Base-by-base conservation (phyloP, 1,140 invertebrate species). In the Plodia interpunctella region DNA sequence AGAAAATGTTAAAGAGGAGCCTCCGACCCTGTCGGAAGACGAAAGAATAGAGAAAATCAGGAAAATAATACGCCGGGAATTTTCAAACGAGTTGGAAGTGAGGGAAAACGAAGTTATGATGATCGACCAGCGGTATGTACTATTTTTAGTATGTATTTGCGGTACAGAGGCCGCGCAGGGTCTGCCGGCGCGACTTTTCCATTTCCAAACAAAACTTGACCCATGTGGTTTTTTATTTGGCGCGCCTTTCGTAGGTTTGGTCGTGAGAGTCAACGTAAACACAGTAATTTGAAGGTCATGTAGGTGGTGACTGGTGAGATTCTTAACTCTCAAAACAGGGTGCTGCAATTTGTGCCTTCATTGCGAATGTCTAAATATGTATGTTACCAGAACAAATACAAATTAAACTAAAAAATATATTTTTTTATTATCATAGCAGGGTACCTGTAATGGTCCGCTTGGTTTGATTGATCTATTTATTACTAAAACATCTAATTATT, bases 81-180 rank as follows among this genome's bases (percentile, higher is more conserved):
- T 90, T 70, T 71, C 67, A 11, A 84, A 78, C 50, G 89, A 90
- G 58, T 65, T 90, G 17, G 76, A 83, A 50, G 59, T 61, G 0
- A 78, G 84, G 52, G 81, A 90, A 72, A 78, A 79, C 32, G 85
- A 89, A 77, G 71, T 90, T 8, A 74, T 74, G 54, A 25, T 83
- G 15, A 80, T 88, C 20, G 81, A 90, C 65, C 80, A 90, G 74
- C 74, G 80, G 88, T 90, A 74, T 70, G 70, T 69, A 49, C 10
- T 59, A 17, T 28, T 19, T 64, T 49, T 28, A 59, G 55, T 38
- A 15, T 15, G n/a, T 3, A 17, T 32, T 32, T 44, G 13, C 1
- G 13, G 13, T 15, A 44, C 13, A 44, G 38, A 44, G 38, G 38
- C 38, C 38, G 2, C n/a, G n/a, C 15, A 44, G n/a, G 38, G 38